phyloP scores from a whole-genome alignment of 2,888 invertebrate genomes.

The Leptopilina syphax region DNA sequence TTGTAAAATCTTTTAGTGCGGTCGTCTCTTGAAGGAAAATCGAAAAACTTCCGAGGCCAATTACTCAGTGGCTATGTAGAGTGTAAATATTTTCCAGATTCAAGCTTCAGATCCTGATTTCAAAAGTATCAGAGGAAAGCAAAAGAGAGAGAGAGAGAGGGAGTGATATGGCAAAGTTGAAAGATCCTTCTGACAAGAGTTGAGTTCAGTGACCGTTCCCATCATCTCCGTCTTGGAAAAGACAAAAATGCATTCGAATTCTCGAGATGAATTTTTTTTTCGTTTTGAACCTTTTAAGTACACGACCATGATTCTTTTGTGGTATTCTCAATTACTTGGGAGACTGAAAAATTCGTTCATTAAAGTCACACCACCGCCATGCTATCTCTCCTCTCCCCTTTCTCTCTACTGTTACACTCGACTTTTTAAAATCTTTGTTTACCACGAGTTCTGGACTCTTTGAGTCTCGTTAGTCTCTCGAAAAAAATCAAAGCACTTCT shows the following conservation, averaged over 20 bases:
- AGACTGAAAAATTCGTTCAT: constrained; percentile 14
- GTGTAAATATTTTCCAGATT: constrained; percentile 33
- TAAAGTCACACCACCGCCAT: not conserved
- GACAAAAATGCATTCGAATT: constrained; percentile 13
- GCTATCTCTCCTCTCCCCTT: no score
- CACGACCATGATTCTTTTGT: constrained; percentile 26
- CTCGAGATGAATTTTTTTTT: not conserved
- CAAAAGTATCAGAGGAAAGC: constrained; percentile 18
- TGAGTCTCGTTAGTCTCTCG: constrained; percentile 10
- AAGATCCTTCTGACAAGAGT: constrained; percentile 34
- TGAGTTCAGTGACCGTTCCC: constrained; percentile 37
- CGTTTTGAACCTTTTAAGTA: not conserved
- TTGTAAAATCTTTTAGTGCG: not conserved
- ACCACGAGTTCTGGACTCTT: not conserved
- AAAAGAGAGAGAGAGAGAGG: no score
- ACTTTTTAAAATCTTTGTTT: constrained; percentile 21
- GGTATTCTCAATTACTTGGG: not conserved
- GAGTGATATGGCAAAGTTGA: constrained; percentile 10
- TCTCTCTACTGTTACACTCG: no score
- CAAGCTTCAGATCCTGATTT: constrained; percentile 10
- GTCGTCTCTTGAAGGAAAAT: constrained; percentile 18
- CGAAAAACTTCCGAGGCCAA: constrained; percentile 36
- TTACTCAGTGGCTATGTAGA: constrained; percentile 35
- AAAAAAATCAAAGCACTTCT: not conserved
- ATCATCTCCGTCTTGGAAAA: not conserved